A percentile compares a stretch with the other conserved stretches of the same genome.
Conservation (phyloP, 2,797 vertebrate species). For the Thalassophryne amazonica region DNA sequence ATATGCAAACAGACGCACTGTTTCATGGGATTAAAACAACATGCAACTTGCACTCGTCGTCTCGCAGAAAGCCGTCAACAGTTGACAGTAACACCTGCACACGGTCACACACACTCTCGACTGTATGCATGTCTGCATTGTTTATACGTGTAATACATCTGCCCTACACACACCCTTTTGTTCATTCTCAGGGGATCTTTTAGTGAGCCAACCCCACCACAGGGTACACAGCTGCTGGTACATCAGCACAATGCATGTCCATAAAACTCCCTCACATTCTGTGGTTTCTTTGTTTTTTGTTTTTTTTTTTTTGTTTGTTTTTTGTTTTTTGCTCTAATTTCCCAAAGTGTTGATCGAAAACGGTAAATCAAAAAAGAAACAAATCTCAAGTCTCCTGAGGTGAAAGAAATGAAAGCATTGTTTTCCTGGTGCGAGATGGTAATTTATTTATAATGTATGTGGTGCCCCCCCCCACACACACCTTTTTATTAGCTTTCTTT, state of each 20-base stretch:
- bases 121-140: not conserved
- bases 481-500: conserved; percentile 60
- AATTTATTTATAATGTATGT: conserved; percentile 78
- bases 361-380: conserved; percentile 20
- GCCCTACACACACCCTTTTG: conserved; percentile 53
- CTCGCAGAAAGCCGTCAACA: no score
- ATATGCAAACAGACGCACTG: conserved; percentile 49
- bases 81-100: no score
- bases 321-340: conserved; percentile 40
- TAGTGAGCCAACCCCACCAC: conserved; percentile 67
- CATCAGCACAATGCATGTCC: conserved; percentile 73
- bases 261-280: conserved; percentile 35
- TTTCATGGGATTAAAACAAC: conserved; percentile 21
- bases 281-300: conserved; percentile 8
- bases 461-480: conserved; percentile 39
- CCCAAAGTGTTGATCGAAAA: conserved; percentile 66
- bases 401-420: conserved; percentile 52
- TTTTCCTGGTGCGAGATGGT: conserved; percentile 68
- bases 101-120: not conserved
- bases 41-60: no score
- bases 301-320: not conserved
- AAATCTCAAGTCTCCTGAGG: conserved; percentile 36
- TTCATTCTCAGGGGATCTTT: conserved; percentile 79
- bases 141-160: conserved; percentile 10
- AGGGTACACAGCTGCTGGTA: conserved; percentile 68